Percentiles rank a stretch among this genome's conserved stretches.
These are phyloP conservation scores for Cydia strobilella DNA, from an alignment of 1,140 invertebrate species.

Conservation along the genomic window DNA sequence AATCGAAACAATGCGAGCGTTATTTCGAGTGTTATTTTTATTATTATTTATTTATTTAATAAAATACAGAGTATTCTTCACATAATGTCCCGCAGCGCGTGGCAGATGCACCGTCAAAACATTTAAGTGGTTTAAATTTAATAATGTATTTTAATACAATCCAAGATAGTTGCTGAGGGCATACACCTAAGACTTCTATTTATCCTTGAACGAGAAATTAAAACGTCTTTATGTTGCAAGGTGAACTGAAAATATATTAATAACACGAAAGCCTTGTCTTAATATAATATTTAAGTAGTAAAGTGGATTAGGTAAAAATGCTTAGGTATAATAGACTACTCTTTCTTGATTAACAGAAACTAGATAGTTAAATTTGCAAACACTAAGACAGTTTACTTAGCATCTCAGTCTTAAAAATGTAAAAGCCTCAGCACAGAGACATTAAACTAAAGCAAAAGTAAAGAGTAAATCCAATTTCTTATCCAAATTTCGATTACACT, in stretches of 20 bases:
- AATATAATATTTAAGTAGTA: neutral
- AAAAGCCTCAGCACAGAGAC: neutral
- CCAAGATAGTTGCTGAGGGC: neutral
- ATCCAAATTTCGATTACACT: slow-evolving; percentile 31
- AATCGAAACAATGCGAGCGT: slow-evolving; percentile 7
- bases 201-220: neutral
- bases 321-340: neutral
- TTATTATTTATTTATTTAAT: no score
- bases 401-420: neutral
- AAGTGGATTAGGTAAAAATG: neutral
- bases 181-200: neutral
- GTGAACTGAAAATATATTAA: neutral
- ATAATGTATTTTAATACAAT: neutral
- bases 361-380: neutral
- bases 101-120: slow-evolving; percentile 1
- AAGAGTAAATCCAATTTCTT: slow-evolving; percentile 26
- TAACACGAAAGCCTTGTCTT: no score
- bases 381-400: neutral
- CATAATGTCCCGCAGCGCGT: neutral
- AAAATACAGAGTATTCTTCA: no score
- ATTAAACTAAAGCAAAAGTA: slow-evolving; percentile 26
- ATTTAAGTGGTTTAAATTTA: neutral
- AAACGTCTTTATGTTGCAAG: neutral
- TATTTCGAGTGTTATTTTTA: neutral
- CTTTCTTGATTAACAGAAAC: neutral